Evolutionary conservation across 2,113 vertebrate genomes (phyloP), one percentile per base, ranked within the genome.

Genomic region (Microcebus jonahi): DNA sequence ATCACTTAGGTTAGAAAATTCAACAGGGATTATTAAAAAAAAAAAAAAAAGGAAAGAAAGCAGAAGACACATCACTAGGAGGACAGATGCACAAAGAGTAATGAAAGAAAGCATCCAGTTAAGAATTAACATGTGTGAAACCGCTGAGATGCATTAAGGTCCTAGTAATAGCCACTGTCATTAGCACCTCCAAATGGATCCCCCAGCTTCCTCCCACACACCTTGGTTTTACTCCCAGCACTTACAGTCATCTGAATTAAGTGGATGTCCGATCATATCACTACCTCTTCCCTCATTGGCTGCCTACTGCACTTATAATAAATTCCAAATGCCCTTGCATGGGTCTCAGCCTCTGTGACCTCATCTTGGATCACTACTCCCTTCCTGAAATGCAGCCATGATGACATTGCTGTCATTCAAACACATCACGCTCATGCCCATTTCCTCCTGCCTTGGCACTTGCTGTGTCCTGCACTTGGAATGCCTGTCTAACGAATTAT

Each of bases 121-220:
- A 94, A 75, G 31, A 63, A 87, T 50, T 3, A 36, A 89, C 20
- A 90, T 17, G 4, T 71, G 12, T 23, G 50, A 90, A 73, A 42
- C 27, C 42, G 73, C 3, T 25, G 65, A 57, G 70, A 53, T n/a
- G 20, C 27, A 86, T 4, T 55, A 20, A 10, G 50, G 81, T 3
- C 8, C 34, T 27, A 34, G 14, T 8, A 81, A 0, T 4, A 73
- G 45, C 6, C n/a, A 34, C 8, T 18, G 7, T 9, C 36, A 34
- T 42, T 23, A 34, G 48, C 3, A 63, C 45, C 36, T 76, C 57
- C 53, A 48, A 65, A 36, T 5, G 9, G 15, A 75, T 48, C 8
- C 5, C 17, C 10, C 5, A 20, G 39, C 4, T 90, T 77, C 34
- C 21, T 63, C 14, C 50, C 3, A 8, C 0, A 82, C 0, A 7